Percentiles rank a stretch among this genome's conserved stretches.
These are phyloP conservation scores for Abrostola triplasia DNA, from an alignment of 2,888 invertebrate species.

Conservation along the genomic window DNA sequence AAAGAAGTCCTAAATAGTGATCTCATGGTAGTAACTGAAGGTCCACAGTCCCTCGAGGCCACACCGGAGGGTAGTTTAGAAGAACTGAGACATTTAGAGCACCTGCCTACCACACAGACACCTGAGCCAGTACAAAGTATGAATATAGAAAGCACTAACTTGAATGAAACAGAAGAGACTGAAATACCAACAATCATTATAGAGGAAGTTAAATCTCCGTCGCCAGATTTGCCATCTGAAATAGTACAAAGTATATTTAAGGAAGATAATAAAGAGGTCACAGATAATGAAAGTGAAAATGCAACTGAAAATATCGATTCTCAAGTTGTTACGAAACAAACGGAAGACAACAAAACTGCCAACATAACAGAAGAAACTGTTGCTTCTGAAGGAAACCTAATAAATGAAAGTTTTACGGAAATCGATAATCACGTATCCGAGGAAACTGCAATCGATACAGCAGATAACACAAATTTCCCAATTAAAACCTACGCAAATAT, in stretches of 20 bases:
- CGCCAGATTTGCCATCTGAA: slow-evolving; percentile 71
- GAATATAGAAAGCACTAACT: slow-evolving; percentile 45
- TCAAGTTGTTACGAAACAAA: slow-evolving; percentile 10
- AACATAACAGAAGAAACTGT: slow-evolving; percentile 38
- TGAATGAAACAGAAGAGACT: slow-evolving; percentile 47
- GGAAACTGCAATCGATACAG: background rate
- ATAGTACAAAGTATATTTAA: slow-evolving; percentile 78
- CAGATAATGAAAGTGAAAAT: slow-evolving; percentile 34
- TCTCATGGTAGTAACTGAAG: slow-evolving; percentile 53
- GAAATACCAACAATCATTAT: slow-evolving; percentile 50
- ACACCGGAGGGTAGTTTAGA: slow-evolving; percentile 44
- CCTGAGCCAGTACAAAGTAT: slow-evolving; percentile 74
- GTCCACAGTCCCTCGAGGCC: slow-evolving; percentile 28
- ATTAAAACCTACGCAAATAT: slow-evolving; percentile 23
- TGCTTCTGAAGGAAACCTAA: slow-evolving; percentile 16
- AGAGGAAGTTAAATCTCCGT: slow-evolving; percentile 51
- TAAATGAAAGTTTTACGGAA: slow-evolving; percentile 13
- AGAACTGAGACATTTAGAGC: slow-evolving; percentile 38
- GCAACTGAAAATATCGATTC: slow-evolving; percentile 13
- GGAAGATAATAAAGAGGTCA: slow-evolving; percentile 38
- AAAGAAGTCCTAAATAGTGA: slow-evolving; percentile 54
- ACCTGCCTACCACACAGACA: slow-evolving; percentile 47
- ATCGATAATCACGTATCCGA: slow-evolving; percentile 12
- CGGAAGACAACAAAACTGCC: slow-evolving; percentile 37
- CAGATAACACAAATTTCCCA: background rate